phyloP scores from a whole-genome alignment of 2,888 invertebrate species.

The Masnerella sp. region DNA sequence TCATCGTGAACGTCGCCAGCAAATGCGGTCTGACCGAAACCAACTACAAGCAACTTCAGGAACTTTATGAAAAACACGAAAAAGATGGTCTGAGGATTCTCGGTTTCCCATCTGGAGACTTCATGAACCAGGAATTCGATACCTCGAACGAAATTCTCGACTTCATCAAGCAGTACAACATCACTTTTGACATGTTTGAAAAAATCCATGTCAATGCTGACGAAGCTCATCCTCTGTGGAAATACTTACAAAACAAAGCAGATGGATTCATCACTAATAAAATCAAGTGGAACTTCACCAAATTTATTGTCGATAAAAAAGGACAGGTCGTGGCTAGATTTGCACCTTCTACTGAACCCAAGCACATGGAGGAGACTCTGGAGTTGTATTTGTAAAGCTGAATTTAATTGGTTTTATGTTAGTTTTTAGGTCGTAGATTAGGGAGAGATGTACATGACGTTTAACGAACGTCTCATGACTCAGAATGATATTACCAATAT shows the following conservation, averaged over 20 bases:
- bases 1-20: constrained; percentile 93
- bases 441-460: too few relatives aligned
- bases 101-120: constrained; percentile 86
- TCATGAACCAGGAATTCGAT: constrained; percentile 78
- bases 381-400: constrained; percentile 67
- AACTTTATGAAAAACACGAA: constrained; percentile 82
- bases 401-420: too few relatives aligned
- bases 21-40: constrained; percentile 89
- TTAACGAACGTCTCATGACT: too few relatives aligned
- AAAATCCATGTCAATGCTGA: constrained; percentile 77
- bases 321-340: constrained; percentile 84
- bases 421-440: too few relatives aligned
- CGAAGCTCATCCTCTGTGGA: constrained; percentile 77
- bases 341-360: constrained; percentile 81
- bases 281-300: constrained; percentile 92
- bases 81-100: constrained; percentile 82
- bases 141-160: constrained; percentile 71
- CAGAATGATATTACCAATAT: too few relatives aligned
- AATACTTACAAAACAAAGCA: constrained; percentile 74
- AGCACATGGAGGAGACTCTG: constrained; percentile 79
- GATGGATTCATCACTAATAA: constrained; percentile 79
- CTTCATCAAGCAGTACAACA: constrained; percentile 71
- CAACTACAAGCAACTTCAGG: constrained; percentile 85
- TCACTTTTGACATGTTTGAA: constrained; percentile 75
- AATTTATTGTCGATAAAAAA: constrained; percentile 87